A percentile compares a stretch with the other conserved stretches of the same genome.
Conservation (phyloP, 2,888 invertebrate genomes). For the Tenthredo notha region DNA sequence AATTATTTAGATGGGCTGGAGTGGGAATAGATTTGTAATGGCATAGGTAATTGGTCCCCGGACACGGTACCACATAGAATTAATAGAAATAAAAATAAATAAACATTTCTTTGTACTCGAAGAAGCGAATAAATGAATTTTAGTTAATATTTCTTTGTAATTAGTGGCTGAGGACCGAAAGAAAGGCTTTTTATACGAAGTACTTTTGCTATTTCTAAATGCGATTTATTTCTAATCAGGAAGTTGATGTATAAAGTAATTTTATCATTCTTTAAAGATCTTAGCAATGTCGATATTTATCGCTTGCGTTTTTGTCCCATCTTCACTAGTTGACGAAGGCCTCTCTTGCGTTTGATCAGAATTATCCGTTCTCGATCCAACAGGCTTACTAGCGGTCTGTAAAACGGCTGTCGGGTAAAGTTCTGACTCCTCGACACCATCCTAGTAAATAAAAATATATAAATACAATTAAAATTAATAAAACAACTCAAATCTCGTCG, state of each 20-base stretch:
- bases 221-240: slow-evolving; percentile 11
- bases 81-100: neutral
- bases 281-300: slow-evolving; percentile 15
- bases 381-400: neutral
- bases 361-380: neutral
- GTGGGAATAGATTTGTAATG: neutral
- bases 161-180: neutral
- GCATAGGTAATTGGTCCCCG: neutral
- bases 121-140: neutral
- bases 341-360: neutral
- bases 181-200: neutral
- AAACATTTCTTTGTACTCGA: slow-evolving; percentile 4
- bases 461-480: neutral
- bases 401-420: slow-evolving; percentile 62
- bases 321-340: neutral
- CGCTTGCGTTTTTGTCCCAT: neutral
- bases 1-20: neutral
- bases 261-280: slow-evolving; percentile 21
- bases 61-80: neutral
- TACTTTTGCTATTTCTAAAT: neutral
- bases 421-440: slow-evolving; percentile 57
- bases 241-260: neutral
- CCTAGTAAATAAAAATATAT: slow-evolving; percentile 54
- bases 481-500: neutral
- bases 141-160: neutral